Evolutionary conservation across 1,140 invertebrate species (phyloP), one percentile per base, ranked within the genome.

Genomic region (Neuroterus valhalla): DNA sequence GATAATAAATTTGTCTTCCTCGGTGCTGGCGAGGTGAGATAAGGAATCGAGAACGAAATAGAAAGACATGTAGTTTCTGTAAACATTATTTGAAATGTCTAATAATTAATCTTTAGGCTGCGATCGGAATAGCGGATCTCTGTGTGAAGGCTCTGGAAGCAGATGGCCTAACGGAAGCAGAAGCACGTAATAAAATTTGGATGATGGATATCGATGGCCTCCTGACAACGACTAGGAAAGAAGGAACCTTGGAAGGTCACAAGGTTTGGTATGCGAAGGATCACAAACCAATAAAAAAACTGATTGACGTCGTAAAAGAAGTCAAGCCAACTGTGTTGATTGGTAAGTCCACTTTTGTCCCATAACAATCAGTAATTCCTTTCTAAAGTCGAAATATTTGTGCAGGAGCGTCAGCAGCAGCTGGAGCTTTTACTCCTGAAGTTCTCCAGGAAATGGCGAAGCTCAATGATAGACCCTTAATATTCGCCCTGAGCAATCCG

Each of bases 401-500:
- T 84, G 95, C 66, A 90, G 97, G 96, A 79, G 97, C 96, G 75
- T 96, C 96, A n/a, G 96, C 96, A 0, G 94, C 94, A 52, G 92
- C 93, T 11, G 96, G 96, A 26, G 95, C 96, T 2, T 99, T 99
- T 84, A 98, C 96, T 0, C 92, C 94, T 14, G 94, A 95, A 81
- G 93, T 99, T 46, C 89, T 99, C 48, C 90, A 93, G 85, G 93
- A 94, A 77, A 98, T 99, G 97, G 95, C 94, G 0, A 91, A 92
- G 71, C 95, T 95, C 86, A 97, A 96, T 79, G 93, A 98, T 42
- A 91, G 94, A 69, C 98, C 98, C 0, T 93, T 99, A 71, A 95
- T 99, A 68, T 99, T 99, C 88, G 97, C 98, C 17, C 90, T 99
- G 5, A 98, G 97, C 79, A 99, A 99, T 92, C 98, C 98, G 19